Percentiles rank a stretch among this genome's conserved stretches.
Evolutionary conservation across 2,888 invertebrate genomes (phyloP).

Genomic region (Tryphoninae sp.): DNA sequence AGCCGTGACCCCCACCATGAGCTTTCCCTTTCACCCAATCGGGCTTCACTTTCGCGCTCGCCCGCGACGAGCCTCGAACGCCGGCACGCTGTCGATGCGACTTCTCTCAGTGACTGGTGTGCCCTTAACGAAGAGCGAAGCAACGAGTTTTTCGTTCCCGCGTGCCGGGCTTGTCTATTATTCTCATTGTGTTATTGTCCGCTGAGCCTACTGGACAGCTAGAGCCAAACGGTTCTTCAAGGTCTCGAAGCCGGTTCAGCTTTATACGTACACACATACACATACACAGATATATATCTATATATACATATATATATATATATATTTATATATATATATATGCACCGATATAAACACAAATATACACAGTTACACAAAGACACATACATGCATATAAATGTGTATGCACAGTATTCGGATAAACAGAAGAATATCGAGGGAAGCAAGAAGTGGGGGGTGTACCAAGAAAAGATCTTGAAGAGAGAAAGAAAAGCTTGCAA

Average conservation of each 20-base stretch:
- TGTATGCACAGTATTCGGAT: constrained; percentile 10
- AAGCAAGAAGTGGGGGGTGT: not conserved
- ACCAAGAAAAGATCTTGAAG: constrained; percentile 1
- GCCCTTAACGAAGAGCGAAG: constrained; percentile 63
- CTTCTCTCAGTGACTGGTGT: constrained; percentile 66
- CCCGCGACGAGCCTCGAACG: constrained; percentile 74
- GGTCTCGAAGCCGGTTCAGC: constrained; percentile 14
- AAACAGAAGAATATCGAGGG: constrained; percentile 6
- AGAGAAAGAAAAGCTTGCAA: constrained; percentile 6
- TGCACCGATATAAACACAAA: no score
- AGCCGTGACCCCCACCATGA: constrained; percentile 81
- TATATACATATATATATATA: not conserved
- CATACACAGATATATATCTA: not conserved
- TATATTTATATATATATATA: not conserved
- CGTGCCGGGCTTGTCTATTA: constrained; percentile 60
- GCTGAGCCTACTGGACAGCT: constrained; percentile 36
- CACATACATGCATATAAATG: not conserved
- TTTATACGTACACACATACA: not conserved
- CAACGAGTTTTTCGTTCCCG: constrained; percentile 61
- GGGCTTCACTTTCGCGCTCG: constrained; percentile 81
- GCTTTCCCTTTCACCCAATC: constrained; percentile 82
- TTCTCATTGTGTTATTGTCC: constrained; percentile 58
- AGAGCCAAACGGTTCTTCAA: constrained; percentile 57
- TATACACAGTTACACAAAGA: not conserved
- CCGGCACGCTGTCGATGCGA: constrained; percentile 66